Percentiles rank a stretch among this genome's conserved stretches.
phyloP scores from a whole-genome alignment of 92 coral and sea anemone genomes.

The Epizoanthus stellaris region DNA sequence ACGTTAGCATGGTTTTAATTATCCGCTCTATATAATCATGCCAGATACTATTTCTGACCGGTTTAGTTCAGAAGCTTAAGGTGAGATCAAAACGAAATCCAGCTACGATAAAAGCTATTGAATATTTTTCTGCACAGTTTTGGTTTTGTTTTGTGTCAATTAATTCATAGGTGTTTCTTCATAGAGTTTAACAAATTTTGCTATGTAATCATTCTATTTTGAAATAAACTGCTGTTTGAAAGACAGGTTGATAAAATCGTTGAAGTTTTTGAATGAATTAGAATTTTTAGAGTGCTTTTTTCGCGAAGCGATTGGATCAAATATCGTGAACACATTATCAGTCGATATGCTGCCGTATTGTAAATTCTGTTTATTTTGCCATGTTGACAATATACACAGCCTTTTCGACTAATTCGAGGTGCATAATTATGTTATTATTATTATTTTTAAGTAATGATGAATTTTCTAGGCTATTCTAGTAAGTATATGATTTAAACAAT shows the following conservation, averaged over 20 bases:
- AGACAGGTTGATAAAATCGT: constrained; percentile 11
- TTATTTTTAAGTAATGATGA: too few relatives aligned
- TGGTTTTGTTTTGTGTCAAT: background rate
- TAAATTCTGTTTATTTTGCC: too few relatives aligned
- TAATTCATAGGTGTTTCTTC: background rate
- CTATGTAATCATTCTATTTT: background rate
- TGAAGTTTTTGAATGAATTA: background rate
- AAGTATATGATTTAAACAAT: too few relatives aligned
- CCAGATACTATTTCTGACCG: background rate
- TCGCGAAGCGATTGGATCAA: constrained; percentile 4
- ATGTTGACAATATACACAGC: too few relatives aligned
- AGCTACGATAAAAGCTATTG: background rate
- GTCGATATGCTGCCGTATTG: background rate
- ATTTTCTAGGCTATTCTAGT: too few relatives aligned
- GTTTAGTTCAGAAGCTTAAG: background rate
- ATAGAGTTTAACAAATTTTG: background rate
- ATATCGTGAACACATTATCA: background rate
- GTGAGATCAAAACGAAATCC: background rate
- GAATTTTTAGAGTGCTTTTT: background rate
- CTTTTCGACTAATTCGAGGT: too few relatives aligned
- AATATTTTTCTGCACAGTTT: background rate
- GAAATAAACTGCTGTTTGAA: background rate
- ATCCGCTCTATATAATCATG: background rate
- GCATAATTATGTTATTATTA: too few relatives aligned
- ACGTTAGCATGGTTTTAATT: constrained; percentile 17